Percentiles rank a stretch among this genome's conserved stretches.
phyloP scores from a whole-genome alignment of 2,888 invertebrate species.

The Steinernema scapterisci region DNA sequence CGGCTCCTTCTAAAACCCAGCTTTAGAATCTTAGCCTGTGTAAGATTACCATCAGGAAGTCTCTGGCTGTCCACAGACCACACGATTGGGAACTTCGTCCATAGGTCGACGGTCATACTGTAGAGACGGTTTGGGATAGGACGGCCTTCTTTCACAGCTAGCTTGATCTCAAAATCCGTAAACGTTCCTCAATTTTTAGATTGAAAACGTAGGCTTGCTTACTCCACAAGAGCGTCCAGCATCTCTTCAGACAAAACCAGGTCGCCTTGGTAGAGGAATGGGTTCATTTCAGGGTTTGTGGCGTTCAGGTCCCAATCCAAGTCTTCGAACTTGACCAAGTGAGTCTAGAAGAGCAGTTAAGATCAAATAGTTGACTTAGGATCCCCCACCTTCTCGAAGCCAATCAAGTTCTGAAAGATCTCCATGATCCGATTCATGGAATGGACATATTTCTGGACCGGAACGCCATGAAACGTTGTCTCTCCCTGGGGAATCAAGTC shows the following conservation, averaged over 20 bases:
- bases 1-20: not conserved
- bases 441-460: not conserved
- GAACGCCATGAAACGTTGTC: not conserved
- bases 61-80: not conserved
- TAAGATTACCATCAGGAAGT: not conserved
- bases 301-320: not conserved
- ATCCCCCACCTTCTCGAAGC: no score
- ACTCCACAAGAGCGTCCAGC: not conserved
- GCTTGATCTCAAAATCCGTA: not conserved
- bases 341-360: no score
- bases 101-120: not conserved
- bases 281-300: not conserved
- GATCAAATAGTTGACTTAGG: no score
- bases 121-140: not conserved
- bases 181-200: not conserved
- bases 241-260: not conserved
- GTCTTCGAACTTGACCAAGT: not conserved
- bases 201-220: not conserved
- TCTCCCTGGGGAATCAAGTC: not conserved
- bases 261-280: not conserved
- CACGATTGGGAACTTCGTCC: not conserved
- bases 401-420: not conserved
- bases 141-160: not conserved
- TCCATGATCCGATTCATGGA: slow-evolving; percentile 2
- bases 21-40: not conserved